A percentile compares a stretch with the other conserved stretches of the same genome.
phyloP scores from a whole-genome alignment of 2,113 vertebrate genomes.

The Indicator maculatus region DNA sequence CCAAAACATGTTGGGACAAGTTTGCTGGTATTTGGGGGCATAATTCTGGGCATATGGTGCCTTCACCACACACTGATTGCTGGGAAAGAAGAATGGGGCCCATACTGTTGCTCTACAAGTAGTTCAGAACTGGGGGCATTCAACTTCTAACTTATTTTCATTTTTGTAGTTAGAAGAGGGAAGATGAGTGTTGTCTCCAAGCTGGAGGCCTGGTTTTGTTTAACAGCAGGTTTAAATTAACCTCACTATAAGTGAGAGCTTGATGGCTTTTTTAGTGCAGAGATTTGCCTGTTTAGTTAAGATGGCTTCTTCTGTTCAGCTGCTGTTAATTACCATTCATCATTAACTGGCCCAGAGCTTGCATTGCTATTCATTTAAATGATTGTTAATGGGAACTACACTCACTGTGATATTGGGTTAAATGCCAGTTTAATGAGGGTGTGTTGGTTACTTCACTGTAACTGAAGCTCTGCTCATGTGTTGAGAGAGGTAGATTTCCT shows the following conservation, averaged over 20 bases:
- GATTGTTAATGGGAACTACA: conserved; percentile 49
- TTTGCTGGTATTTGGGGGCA: too few relatives aligned
- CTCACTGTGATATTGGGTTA: conserved; percentile 28
- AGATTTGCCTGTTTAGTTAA: conserved; percentile 55
- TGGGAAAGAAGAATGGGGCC: background rate
- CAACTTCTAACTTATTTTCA: background rate
- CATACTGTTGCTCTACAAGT: background rate
- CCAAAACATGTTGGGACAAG: too few relatives aligned
- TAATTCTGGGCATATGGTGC: too few relatives aligned
- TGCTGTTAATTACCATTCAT: conserved; percentile 67
- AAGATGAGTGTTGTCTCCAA: background rate
- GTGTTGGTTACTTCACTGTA: conserved; percentile 50
- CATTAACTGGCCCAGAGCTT: conserved; percentile 54
- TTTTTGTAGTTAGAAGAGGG: background rate
- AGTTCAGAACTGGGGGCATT: background rate
- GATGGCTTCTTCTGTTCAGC: conserved; percentile 53
- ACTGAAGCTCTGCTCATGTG: conserved; percentile 2
- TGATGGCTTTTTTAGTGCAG: conserved; percentile 55
- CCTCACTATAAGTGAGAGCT: conserved; percentile 39
- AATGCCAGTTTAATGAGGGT: conserved; percentile 62
- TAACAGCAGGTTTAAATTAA: conserved; percentile 68
- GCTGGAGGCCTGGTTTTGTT: conserved; percentile 46
- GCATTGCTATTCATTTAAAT: conserved; percentile 50
- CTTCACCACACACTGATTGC: too few relatives aligned
- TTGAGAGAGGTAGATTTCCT: conserved; percentile 11